Conservation (phyloP, 2,797 vertebrate genomes). For the Pangasius larnaudii region DNA sequence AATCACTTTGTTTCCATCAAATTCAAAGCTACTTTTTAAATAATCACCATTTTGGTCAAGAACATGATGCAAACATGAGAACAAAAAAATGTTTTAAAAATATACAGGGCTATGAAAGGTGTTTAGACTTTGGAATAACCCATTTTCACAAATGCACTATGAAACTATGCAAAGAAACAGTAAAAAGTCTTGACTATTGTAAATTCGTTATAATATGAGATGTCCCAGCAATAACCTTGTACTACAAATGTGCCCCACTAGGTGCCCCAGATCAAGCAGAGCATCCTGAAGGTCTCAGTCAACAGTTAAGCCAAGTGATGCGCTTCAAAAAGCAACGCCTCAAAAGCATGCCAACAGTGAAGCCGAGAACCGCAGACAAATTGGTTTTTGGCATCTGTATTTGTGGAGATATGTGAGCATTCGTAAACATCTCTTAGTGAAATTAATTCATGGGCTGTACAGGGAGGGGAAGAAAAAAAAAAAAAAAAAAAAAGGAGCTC, state of each 20-base stretch:
- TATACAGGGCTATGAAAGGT: not conserved
- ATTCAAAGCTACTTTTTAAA: not conserved
- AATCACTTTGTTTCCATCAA: not conserved
- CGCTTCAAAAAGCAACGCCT: constrained; percentile 48
- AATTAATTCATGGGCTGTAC: constrained; percentile 61
- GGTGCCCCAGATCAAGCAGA: constrained; percentile 35
- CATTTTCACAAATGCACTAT: not conserved
- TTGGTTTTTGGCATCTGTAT: constrained; percentile 58
- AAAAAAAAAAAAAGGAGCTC: constrained; percentile 19
- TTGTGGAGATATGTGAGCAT: constrained; percentile 55
- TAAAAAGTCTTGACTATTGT: not conserved
- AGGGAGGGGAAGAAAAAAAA: constrained; percentile 12
- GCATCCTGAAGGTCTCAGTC: constrained; percentile 38
- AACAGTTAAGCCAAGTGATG: constrained; percentile 43
- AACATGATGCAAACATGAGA: not conserved
- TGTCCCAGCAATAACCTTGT: not conserved
- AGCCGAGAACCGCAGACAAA: constrained; percentile 48
- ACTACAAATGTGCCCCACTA: not conserved
- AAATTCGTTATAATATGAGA: not conserved
- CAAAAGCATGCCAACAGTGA: constrained; percentile 42
- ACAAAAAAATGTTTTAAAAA: not conserved
- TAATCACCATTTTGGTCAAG: not conserved
- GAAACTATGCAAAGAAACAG: not conserved
- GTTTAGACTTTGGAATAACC: not conserved
- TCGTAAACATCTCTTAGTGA: constrained; percentile 59